Base-by-base conservation (phyloP, 2,113 vertebrate species). In the Halcyon senegalensis region DNA sequence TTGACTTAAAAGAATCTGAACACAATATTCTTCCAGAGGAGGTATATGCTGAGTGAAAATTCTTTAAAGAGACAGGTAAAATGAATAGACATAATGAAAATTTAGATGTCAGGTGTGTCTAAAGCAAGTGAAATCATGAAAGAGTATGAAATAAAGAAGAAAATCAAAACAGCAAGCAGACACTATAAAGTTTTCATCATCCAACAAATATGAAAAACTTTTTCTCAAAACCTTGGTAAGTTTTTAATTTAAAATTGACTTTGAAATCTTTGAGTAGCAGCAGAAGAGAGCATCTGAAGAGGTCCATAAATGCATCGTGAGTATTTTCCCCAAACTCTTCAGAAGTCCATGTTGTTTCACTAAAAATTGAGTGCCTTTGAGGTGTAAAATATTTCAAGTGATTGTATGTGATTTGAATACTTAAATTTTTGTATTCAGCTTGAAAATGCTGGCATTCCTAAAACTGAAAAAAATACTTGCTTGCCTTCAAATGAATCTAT, bases 11-110 rank as follows among this genome's bases (percentile, higher is more conserved):
- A 97, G 91, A 97, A 97, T 97, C 96, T 96, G 96, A 97, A 96
- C 96, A 97, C 68, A 97, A 90, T 98, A 97, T 97, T 98, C 97
- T 98, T 98, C 98, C 97, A 97, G 90, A 93, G 94, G 89, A 95
- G 96, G 94, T 97, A 97, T 98, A 98, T 96, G 97, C 86, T 97
- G 95, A 96, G 95, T 96, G 96, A 96, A 97, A 97, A 84, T 6
- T 73, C 31, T 84, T 93, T 85, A 87, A 84, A 82, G 24, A 94
- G 62, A 93, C 75, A 94, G 77, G 79, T 93, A 87, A 95, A 94
- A 92, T 55, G 25, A 82, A 87, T 31, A 95, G 15, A 81, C 33
- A 66, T 16, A 21, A 83, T 66, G 74, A 92, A 87, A 92, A 89
- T 64, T 51, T 64, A 73, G 17, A 60, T 81, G 10, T 11, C 16